phyloP scores from a whole-genome alignment of 2,888 invertebrate genomes.

The Diarsia dahlii region DNA sequence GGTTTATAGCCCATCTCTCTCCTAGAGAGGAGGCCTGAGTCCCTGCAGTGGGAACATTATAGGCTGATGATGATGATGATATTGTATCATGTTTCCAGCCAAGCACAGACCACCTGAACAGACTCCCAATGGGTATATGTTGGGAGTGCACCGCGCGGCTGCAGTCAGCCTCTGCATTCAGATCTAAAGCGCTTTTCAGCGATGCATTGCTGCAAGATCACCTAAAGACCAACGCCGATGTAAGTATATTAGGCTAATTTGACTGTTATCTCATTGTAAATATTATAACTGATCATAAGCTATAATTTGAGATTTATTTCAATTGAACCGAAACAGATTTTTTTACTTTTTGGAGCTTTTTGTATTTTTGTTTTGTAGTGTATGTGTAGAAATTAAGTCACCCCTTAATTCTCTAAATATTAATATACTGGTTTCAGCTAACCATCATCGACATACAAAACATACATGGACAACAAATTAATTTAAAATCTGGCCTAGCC shows the following conservation, averaged over 20 bases:
- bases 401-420: no score
- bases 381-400: no score
- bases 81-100: conserved; percentile 23
- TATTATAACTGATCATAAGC: no score
- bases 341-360: no score
- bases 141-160: conserved; percentile 43
- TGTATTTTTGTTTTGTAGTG: not conserved
- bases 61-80: no score
- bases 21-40: no score
- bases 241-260: conserved; percentile 22
- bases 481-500: conserved; percentile 68
- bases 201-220: conserved; percentile 31
- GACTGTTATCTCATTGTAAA: not conserved
- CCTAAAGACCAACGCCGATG: conserved; percentile 16
- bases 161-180: not conserved
- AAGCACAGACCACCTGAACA: not conserved
- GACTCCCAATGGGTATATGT: conserved; percentile 31
- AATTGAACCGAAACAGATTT: no score
- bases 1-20: no score
- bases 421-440: conserved; percentile 16
- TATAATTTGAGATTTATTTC: no score
- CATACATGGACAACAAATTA: conserved; percentile 4
- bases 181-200: conserved; percentile 34
- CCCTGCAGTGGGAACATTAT: no score
- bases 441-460: conserved; percentile 27